Evolutionary conservation across 2,888 invertebrate species (phyloP), one percentile per base, ranked within the genome.

Genomic region (Phaedon cochleariae): DNA sequence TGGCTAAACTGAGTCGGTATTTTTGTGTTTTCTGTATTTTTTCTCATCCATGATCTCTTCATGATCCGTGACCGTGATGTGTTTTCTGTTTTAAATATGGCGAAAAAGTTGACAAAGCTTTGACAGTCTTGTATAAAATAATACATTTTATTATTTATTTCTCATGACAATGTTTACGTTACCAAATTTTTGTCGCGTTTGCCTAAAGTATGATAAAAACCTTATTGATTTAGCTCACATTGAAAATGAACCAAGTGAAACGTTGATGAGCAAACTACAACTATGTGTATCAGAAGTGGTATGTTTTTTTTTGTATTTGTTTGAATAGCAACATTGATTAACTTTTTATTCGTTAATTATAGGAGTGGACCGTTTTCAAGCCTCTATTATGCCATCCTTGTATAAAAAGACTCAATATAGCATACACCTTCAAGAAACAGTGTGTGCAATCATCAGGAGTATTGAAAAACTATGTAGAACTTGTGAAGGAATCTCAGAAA

Each of bases 211-310:
- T 63, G 81, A 81, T 69, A 79, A 79, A 70, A 74, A 78, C 68
- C 76, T 83, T 34, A 79, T 79, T 69, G 80, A 83, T 75, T 73
- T 82, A 68, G 79, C 79, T 52, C 79, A 81, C 64, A 79, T 80
- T 63, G 79, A 81, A 70, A 79, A 80, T 57, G 80, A 82, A 71
- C 78, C 80, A 12, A 78, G 69, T 65, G 79, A 80, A 70, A 78
- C 79, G 26, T 68, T 82, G 61, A 74, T 81, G 74, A 79, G 76
- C 65, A 82, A 83, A 77, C 75, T 83, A 59, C 76, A 79, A 71
- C 74, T 77, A 52, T 82, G 81, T 77, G 81, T 82, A 59, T 79
- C 82, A 17, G 83, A 83, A 81, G 81, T 83, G 80, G 83, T 83
- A 74, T 71, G 82, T 79, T 65, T 71, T 70, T 71, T 70, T 64